phyloP scores from a whole-genome alignment of 2,113 vertebrate genomes.

The Myanophis thanlyinensis region DNA sequence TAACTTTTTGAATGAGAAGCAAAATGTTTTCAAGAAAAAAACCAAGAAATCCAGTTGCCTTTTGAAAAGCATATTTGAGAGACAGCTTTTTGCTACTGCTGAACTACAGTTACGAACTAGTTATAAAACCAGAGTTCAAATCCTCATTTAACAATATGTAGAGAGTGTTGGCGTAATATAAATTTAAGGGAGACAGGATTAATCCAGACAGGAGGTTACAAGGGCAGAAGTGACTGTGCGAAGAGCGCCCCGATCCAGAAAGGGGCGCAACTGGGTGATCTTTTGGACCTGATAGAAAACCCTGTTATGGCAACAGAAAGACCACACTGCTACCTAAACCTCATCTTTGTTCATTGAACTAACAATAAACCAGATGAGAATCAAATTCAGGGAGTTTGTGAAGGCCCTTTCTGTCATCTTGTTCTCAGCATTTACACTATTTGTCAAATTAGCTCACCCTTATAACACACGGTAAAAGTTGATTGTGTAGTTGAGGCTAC shows the following conservation, averaged over 20 bases:
- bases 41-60: neutral
- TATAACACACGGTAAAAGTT: neutral
- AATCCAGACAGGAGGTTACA: too few relatives aligned
- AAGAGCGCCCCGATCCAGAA: too few relatives aligned
- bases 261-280: too few relatives aligned
- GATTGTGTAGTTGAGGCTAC: neutral
- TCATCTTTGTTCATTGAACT: neutral
- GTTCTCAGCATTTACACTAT: neutral
- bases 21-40: neutral
- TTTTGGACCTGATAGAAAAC: too few relatives aligned
- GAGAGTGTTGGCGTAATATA: too few relatives aligned
- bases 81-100: neutral
- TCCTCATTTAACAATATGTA: neutral
- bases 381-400: neutral
- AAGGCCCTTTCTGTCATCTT: neutral
- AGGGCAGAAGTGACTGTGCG: too few relatives aligned
- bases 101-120: neutral
- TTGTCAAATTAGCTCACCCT: neutral
- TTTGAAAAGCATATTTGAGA: neutral
- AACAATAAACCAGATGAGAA: neutral
- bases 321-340: neutral
- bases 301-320: neutral
- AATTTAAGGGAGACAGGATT: too few relatives aligned
- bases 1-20: neutral
- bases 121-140: neutral